Percentiles rank a stretch among this genome's conserved stretches.
Conservation (phyloP, 2,888 invertebrate species). For the Sarcophaga rosellei region DNA sequence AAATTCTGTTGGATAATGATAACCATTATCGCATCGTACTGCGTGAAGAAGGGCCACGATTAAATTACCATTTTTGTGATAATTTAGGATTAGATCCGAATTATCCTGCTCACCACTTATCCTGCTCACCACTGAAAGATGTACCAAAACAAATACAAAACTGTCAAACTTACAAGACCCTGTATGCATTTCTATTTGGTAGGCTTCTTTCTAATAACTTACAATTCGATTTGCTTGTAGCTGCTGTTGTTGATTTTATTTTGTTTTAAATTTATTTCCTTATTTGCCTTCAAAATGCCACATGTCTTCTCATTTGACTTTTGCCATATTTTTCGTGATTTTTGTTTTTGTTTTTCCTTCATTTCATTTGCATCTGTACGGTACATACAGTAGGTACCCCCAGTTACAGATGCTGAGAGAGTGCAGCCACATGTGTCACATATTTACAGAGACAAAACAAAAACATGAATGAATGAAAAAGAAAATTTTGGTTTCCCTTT, state of each 20-base stretch:
- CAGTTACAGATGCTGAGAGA: background rate
- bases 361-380: background rate
- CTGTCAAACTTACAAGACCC: too few relatives aligned
- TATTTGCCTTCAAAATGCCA: conserved; percentile 56
- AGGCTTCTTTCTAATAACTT: conserved; percentile 49
- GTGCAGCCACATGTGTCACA: conserved; percentile 11
- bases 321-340: conserved; percentile 44
- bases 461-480: conserved; percentile 14
- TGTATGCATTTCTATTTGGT: background rate
- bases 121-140: too few relatives aligned
- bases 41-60: too few relatives aligned
- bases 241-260: conserved; percentile 26
- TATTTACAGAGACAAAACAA: too few relatives aligned
- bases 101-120: too few relatives aligned
- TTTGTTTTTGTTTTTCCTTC: too few relatives aligned
- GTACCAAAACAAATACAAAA: too few relatives aligned
- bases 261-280: conserved; percentile 56
- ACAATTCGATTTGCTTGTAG: conserved; percentile 41
- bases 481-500: background rate
- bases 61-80: too few relatives aligned
- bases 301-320: conserved; percentile 48
- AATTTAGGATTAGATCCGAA: too few relatives aligned
- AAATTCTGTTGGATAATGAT: too few relatives aligned
- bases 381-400: background rate
- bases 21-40: too few relatives aligned